Evolutionary conservation across 2,888 invertebrate genomes (phyloP), one percentile per base, ranked within the genome.

Genomic region (Drosophila neoperkinsi): DNA sequence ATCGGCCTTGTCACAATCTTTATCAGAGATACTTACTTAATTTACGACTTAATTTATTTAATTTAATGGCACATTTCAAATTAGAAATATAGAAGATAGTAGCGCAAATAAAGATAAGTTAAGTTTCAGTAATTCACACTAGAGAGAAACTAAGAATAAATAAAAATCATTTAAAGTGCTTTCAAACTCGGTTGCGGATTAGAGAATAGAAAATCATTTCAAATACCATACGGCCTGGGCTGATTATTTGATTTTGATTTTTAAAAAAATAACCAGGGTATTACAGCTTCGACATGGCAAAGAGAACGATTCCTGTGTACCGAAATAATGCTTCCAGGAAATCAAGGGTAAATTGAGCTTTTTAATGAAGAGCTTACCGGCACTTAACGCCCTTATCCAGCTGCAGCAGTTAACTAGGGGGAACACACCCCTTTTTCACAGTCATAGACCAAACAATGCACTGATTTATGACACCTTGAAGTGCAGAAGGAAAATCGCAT

Each of bases 381-480:
- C 38, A 13, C 28, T 56, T 13, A 56, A 56, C 55, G 56, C 56
- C 56, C 55, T 16, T 36, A 53, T 36, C 10, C 43, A 30, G 9
- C 16, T 21, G 31, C 41, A 34, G 52, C 36, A 41, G 52, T 30
- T 34, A 60, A 51, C 51, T 57, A 16, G 0, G 30, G 16, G 50
- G 10, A 50, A 25, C 59, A 62, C 53, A 76, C 59, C 71, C 74
- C 68, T 49, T 62, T 51, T 60, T 59, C 56, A 38, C 6, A 66
- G 59, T 52, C 64, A 58, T 34, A 52, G 46, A 67, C 51, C 73
- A 73, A 77, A 79, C 77, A 79, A 77, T 81, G 74, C 72, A 64
- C 79, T 81, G 90, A 90, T 88, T 90, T 90, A 88, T 84, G 82
- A 82, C 82, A 87, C 81, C 77, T 88, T 82, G 68, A 77, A 85